Evolutionary conservation across 2,888 invertebrate genomes (phyloP).

Genomic region (Sphinx pinastri): DNA sequence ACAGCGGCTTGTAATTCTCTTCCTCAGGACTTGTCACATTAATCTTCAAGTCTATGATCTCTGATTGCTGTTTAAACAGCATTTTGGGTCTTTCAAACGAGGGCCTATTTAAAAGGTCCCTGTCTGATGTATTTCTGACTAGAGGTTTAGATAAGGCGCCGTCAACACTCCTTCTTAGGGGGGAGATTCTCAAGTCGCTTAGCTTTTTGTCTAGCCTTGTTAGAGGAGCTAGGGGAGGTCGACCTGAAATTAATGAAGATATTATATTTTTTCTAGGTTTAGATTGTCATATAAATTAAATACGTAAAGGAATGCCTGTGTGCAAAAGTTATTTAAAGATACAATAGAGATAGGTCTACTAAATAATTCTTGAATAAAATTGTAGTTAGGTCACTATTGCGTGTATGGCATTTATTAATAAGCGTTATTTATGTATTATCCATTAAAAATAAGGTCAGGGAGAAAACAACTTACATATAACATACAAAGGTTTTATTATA

Average conservation of each 20-base stretch:
- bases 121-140: constrained; percentile 63
- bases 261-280: too few relatives aligned
- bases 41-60: constrained; percentile 79
- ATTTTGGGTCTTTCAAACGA: constrained; percentile 70
- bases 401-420: too few relatives aligned
- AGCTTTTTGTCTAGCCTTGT: constrained; percentile 70
- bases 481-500: too few relatives aligned
- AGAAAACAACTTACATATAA: too few relatives aligned
- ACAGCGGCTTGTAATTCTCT: constrained; percentile 64
- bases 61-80: constrained; percentile 74
- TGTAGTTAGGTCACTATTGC: too few relatives aligned
- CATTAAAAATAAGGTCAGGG: too few relatives aligned
- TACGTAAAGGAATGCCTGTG: too few relatives aligned
- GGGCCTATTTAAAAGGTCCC: constrained; percentile 61
- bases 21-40: constrained; percentile 71
- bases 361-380: too few relatives aligned
- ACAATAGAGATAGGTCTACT: too few relatives aligned
- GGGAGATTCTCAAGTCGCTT: constrained; percentile 68
- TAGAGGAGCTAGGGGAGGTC: constrained; percentile 69
- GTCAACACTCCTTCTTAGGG: constrained; percentile 69
- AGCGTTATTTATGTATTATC: too few relatives aligned
- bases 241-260: constrained; percentile 35
- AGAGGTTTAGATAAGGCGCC: constrained; percentile 64
- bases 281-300: neutral
- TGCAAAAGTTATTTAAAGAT: too few relatives aligned